phyloP scores from a whole-genome alignment of 2,113 vertebrate species.

The Damaliscus lunatus region DNA sequence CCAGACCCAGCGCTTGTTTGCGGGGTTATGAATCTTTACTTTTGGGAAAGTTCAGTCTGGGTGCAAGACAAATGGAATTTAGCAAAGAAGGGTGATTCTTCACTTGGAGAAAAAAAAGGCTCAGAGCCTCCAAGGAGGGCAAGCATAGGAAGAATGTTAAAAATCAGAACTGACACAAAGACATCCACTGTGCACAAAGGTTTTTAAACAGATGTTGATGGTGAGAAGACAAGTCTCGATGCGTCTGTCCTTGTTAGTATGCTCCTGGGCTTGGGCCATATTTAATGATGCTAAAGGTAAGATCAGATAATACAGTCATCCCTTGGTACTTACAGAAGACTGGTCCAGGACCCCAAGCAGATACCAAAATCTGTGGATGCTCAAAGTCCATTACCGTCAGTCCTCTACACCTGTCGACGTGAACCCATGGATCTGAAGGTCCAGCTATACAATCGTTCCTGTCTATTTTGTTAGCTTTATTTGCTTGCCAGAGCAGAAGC shows the following conservation, averaged over 20 bases:
- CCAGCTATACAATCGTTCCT: neutral
- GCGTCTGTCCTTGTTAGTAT: accelerated
- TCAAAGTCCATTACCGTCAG: neutral
- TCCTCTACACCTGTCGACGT: neutral
- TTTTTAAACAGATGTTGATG: neutral
- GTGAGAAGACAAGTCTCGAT: neutral
- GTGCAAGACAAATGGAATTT: neutral
- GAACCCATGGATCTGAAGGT: neutral
- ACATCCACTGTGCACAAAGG: neutral
- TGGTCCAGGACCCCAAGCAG: neutral
- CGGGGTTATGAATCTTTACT: neutral
- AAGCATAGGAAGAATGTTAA: neutral
- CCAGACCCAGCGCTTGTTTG: neutral
- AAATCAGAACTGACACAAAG: neutral
- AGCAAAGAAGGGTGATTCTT: neutral
- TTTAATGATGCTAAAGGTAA: neutral
- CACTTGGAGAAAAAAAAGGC: neutral
- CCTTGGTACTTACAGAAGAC: neutral
- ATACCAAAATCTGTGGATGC: neutral
- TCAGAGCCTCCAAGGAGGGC: neutral
- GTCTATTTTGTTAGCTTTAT: neutral
- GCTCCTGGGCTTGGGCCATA: too few relatives aligned
- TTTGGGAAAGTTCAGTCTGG: neutral
- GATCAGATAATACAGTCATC: accelerated
- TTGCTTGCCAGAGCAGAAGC: neutral